Percentiles rank a stretch among this genome's conserved stretches.
Evolutionary conservation across 1,140 invertebrate species (phyloP).

Genomic region (Lepidurus packardi): DNA sequence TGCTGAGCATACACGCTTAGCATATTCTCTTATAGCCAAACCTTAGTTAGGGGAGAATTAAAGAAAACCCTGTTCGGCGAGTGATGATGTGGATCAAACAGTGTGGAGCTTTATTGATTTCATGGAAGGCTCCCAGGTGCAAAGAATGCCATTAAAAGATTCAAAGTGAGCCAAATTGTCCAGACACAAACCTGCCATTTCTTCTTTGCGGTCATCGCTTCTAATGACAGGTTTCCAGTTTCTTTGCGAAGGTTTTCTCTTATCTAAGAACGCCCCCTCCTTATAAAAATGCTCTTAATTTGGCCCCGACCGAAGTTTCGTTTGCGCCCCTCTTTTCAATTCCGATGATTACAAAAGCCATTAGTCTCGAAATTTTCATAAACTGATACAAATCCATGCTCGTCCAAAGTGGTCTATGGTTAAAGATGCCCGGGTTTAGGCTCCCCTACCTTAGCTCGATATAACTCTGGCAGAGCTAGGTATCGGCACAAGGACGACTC

Average conservation of each 20-base stretch:
- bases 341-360: too few relatives aligned
- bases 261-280: neutral
- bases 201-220: neutral
- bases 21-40: neutral
- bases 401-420: too few relatives aligned
- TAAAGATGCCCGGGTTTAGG: too few relatives aligned
- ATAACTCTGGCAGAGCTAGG: too few relatives aligned
- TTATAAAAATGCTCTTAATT: too few relatives aligned
- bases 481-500: too few relatives aligned
- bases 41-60: neutral
- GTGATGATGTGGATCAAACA: neutral
- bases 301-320: too few relatives aligned
- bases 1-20: too few relatives aligned
- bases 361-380: too few relatives aligned
- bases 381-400: too few relatives aligned
- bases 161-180: neutral
- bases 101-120: neutral
- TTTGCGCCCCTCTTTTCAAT: too few relatives aligned
- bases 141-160: neutral
- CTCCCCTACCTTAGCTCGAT: too few relatives aligned
- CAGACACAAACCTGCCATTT: neutral
- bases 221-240: neutral
- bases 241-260: neutral
- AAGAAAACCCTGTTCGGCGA: neutral
- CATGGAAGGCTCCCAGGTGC: neutral